Base-by-base conservation (phyloP, 1,140 invertebrate genomes). In the Calephelis virginiensis region DNA sequence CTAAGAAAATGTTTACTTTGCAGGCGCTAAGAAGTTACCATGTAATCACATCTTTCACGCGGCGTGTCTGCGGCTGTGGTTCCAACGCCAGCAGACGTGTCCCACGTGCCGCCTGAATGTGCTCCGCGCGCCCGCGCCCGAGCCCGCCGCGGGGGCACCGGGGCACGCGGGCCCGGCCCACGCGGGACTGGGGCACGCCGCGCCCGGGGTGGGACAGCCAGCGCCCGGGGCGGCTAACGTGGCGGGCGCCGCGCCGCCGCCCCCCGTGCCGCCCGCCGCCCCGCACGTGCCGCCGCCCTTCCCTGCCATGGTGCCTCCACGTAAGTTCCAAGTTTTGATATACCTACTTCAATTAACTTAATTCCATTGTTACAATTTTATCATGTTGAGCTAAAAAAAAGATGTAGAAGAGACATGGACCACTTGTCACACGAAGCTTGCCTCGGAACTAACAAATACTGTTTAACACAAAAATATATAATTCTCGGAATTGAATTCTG, bases 41-140 rank as follows among this genome's bases (percentile, higher is more conserved):
- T 99, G 99, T 92, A 98, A 99, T 91, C 99, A 99, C 86, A 99
- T 99, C 79, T 99, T 99, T 92, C 99, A 99, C 90, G 97, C 98
- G 28, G 96, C 96, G 43, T 99, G 99, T 90, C 92, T 99, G n/a
- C 94, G 99, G 8, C 98, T 98, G 6, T 99, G 99, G 99, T 99
- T 99, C 91, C 99, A 99, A 92, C 94, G 99, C 10, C 99, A 99
- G 89, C 99, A 99, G 92, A 99, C 99, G 0, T 99, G 99, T 91
- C 99, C 99, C 6, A 99, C 99, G 0, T 99, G 99, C 91, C 94
- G 99, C 14, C 94, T 99, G 59, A 99, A 99, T 92, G 98, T 99
- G 78, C 91, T 99, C 69, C 94, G 96, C 63, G 94, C 94, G 14
- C 93, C 95, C 2, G 90, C 90, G 37, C 74, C 90, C 63, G 63